Percentiles rank a stretch among this genome's conserved stretches.
phyloP scores from a whole-genome alignment of 2,113 vertebrate species.

The Thinocorus orbignyianus region DNA sequence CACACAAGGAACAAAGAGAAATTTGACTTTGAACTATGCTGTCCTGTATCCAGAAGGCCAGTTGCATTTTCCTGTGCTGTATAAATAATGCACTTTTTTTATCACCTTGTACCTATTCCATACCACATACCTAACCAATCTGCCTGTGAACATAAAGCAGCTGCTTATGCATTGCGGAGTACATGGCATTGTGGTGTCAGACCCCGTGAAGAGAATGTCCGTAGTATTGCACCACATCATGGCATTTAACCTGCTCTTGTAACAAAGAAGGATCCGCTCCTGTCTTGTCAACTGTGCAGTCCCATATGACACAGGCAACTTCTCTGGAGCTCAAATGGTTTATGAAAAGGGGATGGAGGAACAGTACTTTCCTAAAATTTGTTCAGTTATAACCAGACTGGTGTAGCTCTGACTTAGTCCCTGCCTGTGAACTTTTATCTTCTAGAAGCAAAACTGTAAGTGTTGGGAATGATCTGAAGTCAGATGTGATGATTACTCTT shows the following conservation, averaged over 20 bases:
- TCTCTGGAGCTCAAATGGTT: not conserved
- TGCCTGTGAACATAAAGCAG: rapidly evolving
- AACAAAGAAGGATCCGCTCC: not conserved
- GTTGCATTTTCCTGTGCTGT: not conserved
- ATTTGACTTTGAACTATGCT: constrained; percentile 1
- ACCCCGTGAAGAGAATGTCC: not conserved
- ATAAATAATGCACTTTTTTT: not conserved
- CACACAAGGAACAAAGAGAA: constrained; percentile 8
- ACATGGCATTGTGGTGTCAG: not conserved
- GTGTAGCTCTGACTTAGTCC: not conserved
- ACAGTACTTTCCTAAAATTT: not conserved
- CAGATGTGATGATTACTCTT: not conserved
- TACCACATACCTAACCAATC: not conserved
- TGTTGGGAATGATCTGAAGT: not conserved
- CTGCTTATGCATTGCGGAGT: not conserved
- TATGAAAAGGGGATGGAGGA: not conserved
- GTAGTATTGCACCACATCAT: not conserved
- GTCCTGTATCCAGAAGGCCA: not conserved
- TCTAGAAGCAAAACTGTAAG: not conserved
- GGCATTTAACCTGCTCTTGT: not conserved
- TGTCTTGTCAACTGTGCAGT: not conserved
- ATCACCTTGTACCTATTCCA: not conserved
- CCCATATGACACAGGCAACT: not conserved
- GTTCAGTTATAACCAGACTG: not conserved
- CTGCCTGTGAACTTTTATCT: not conserved